These are phyloP conservation scores for Xestoiulus laeticollis DNA, from an alignment of 2,888 invertebrate genomes.

Conservation along the genomic window DNA sequence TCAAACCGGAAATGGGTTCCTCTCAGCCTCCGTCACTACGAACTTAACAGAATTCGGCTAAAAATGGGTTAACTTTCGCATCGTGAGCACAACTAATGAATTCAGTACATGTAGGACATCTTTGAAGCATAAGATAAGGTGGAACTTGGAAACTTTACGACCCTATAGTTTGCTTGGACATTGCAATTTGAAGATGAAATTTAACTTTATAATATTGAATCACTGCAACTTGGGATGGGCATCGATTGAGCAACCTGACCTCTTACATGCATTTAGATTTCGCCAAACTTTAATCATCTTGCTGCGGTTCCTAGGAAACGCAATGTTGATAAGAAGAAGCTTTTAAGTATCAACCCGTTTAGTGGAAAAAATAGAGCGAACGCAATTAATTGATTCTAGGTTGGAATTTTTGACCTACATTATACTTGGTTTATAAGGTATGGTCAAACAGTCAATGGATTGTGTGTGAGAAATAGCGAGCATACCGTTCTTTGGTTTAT, in stretches of 20 bases:
- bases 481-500: neutral
- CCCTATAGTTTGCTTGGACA: too few relatives aligned
- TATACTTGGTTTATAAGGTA: neutral
- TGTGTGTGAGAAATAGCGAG: neutral
- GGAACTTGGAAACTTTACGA: too few relatives aligned
- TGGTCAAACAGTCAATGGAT: slow-evolving; percentile 29
- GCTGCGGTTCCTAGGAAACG: neutral
- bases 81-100: too few relatives aligned
- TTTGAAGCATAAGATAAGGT: too few relatives aligned
- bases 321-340: neutral
- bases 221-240: neutral
- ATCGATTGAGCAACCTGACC: neutral
- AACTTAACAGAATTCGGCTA: too few relatives aligned
- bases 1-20: too few relatives aligned
- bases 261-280: neutral
- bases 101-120: too few relatives aligned
- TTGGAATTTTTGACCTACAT: slow-evolving; percentile 14
- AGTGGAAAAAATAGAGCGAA: neutral
- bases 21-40: too few relatives aligned
- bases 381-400: neutral
- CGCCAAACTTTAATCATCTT: neutral
- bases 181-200: too few relatives aligned
- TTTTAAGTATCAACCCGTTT: neutral
- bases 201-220: neutral
- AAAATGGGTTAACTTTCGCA: too few relatives aligned